phyloP scores from a whole-genome alignment of 2,797 vertebrate genomes.

The Amblyopsis hoosieri region DNA sequence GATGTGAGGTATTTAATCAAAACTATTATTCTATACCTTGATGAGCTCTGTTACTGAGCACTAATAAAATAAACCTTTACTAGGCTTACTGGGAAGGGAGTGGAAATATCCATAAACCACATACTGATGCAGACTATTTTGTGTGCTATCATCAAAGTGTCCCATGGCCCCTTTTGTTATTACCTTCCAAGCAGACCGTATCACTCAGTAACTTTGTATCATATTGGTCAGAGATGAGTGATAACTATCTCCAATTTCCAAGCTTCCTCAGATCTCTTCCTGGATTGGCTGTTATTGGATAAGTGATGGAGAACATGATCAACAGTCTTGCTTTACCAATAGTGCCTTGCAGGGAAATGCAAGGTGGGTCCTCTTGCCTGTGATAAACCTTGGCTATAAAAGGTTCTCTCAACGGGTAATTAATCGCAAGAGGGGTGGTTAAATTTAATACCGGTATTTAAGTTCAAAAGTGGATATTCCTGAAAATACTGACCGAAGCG shows the following conservation, averaged over 20 bases:
- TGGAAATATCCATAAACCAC: slow-evolving; percentile 30
- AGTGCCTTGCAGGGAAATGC: slow-evolving; percentile 52
- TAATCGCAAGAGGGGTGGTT: slow-evolving; percentile 62
- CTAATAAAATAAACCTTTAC: slow-evolving; percentile 37
- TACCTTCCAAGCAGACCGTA: slow-evolving; percentile 37
- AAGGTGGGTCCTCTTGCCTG: slow-evolving; percentile 48
- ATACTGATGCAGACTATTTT: slow-evolving; percentile 29
- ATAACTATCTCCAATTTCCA: slow-evolving; percentile 60
- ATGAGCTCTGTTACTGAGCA: background rate
- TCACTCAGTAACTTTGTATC: slow-evolving; percentile 29
- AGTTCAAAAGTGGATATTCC: slow-evolving; percentile 51
- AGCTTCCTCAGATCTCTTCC: slow-evolving; percentile 50
- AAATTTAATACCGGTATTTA: slow-evolving; percentile 61
- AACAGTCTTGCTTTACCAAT: slow-evolving; percentile 62
- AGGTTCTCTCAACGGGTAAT: slow-evolving; percentile 56
- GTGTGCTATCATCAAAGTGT: slow-evolving; percentile 32
- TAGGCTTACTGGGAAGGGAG: slow-evolving; percentile 13
- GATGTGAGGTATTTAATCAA: slow-evolving; percentile 8
- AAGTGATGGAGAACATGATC: slow-evolving; percentile 63
- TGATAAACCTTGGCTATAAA: slow-evolving; percentile 63
- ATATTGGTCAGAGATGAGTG: slow-evolving; percentile 48
- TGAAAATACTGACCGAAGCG: slow-evolving; percentile 54
- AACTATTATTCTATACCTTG: slow-evolving; percentile 1
- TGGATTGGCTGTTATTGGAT: slow-evolving; percentile 57
- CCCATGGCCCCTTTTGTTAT: slow-evolving; percentile 25